Base-by-base conservation (phyloP, 2,888 invertebrate species). In the Allacma fusca region DNA sequence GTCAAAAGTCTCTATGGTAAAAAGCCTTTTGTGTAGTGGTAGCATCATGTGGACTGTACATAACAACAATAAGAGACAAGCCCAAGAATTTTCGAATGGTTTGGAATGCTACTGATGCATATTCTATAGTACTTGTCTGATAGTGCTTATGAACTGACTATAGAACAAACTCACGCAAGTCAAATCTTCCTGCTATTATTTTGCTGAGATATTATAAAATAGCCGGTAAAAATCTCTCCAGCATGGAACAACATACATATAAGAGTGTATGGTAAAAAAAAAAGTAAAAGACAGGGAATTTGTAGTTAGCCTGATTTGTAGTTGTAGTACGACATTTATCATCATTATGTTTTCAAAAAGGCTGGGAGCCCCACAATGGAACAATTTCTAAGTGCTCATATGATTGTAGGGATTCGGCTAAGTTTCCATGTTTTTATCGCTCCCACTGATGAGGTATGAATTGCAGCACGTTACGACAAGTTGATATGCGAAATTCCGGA, bases 281-380 rank as follows among this genome's bases (percentile, higher is more conserved):
- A 43, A 44, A 44, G 69, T 23, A 44, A 21, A 44, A 44, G 44
- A 43, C 16, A 21, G 13, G 43, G 69, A 26, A 65, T 70, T 70
- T 50, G 50, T 68, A 34, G 40, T 70, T 70, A 21, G 40, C 44
- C 43, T 70, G 69, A 70, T 70, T 70, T 70, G 43, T 70, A 70
- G 44, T 21, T 43, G 23, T 70, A 40, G 19, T 43, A 44, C 44
- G 24, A 43, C 69, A 70, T 70, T 70, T 70, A 44, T 70, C 69
- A 70, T 70, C 69, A 70, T 70, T 70, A 70, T 44, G 44, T 43
- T 70, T 65, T 43, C 69, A 65, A 65, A 65, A 65, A 26, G 65
- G 34, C 67, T 68, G 40, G 50, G n/a, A n/a, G n/a, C 2, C n/a
- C 50, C 16, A 50, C 50, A 50, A 50, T 19, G 50, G 50, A 50